phyloP scores from a whole-genome alignment of 2,888 invertebrate species.

The Stenurella melanura region DNA sequence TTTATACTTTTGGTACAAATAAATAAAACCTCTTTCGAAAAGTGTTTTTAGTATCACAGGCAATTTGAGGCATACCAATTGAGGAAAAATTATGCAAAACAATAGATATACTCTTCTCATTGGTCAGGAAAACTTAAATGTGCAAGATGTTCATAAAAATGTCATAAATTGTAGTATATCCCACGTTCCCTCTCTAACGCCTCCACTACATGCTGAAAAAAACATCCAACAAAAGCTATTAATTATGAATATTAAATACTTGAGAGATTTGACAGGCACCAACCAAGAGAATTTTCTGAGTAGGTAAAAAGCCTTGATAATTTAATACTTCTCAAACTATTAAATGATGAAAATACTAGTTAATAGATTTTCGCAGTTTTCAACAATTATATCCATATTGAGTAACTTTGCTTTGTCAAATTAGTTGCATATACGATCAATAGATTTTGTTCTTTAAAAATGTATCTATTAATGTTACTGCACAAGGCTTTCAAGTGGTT shows the following conservation, averaged over 20 bases:
- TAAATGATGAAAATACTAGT: too few relatives aligned
- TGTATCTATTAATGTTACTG: too few relatives aligned
- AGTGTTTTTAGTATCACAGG: slow-evolving; percentile 68
- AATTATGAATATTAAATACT: background rate
- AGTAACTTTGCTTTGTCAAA: too few relatives aligned
- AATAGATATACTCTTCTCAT: slow-evolving; percentile 22
- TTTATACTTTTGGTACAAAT: slow-evolving; percentile 21
- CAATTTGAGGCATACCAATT: slow-evolving; percentile 69
- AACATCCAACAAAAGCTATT: background rate
- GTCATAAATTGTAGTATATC: background rate
- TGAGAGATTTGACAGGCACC: too few relatives aligned
- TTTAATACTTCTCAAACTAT: too few relatives aligned
- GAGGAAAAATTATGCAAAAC: slow-evolving; percentile 48
- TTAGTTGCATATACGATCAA: too few relatives aligned
- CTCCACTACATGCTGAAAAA: background rate
- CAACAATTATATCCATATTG: too few relatives aligned
- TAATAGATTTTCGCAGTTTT: too few relatives aligned
- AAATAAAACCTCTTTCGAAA: slow-evolving; percentile 45
- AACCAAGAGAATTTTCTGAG: too few relatives aligned
- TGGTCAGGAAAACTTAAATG: slow-evolving; percentile 34
- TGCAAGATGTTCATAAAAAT: background rate
- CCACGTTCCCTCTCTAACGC: background rate
- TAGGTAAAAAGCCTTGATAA: too few relatives aligned
- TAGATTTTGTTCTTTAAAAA: too few relatives aligned
- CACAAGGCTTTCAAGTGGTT: too few relatives aligned